Conservation (phyloP, 1,140 invertebrate species). For the Zaprionus africanus region DNA sequence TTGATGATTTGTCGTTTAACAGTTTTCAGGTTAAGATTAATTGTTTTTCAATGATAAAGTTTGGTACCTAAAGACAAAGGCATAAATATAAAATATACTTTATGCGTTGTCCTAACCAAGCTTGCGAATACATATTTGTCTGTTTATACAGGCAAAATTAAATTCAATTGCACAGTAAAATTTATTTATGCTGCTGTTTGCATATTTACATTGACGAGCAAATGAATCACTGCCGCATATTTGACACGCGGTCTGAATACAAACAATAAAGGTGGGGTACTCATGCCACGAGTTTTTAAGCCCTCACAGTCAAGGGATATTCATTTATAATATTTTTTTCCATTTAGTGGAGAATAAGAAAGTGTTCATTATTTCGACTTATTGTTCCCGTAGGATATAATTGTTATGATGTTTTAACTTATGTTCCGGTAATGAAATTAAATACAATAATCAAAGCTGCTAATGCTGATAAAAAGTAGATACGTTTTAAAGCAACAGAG, state of each 20-base stretch:
- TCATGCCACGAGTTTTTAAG: too few species aligned
- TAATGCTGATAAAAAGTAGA: too few species aligned
- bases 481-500: too few species aligned
- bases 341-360: too few species aligned
- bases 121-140: conserved; percentile 16
- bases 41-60: conserved; percentile 2
- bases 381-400: too few species aligned
- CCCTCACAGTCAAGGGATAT: too few species aligned
- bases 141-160: conserved; percentile 19
- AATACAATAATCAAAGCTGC: too few species aligned
- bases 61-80: background rate
- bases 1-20: conserved; percentile 28
- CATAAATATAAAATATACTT: conserved; percentile 34
- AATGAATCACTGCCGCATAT: conserved; percentile 66
- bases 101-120: conserved; percentile 23
- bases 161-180: conserved; percentile 45
- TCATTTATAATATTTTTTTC: too few species aligned
- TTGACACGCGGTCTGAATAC: conserved; percentile 29
- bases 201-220: conserved; percentile 63
- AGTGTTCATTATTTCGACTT: too few species aligned
- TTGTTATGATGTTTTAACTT: too few species aligned
- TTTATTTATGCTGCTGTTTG: conserved; percentile 49
- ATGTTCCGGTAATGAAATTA: too few species aligned
- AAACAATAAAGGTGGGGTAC: background rate
- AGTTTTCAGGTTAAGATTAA: conserved; percentile 15